Conservation (phyloP, 2,797 vertebrate species). For the Mionectes olivaceus region DNA sequence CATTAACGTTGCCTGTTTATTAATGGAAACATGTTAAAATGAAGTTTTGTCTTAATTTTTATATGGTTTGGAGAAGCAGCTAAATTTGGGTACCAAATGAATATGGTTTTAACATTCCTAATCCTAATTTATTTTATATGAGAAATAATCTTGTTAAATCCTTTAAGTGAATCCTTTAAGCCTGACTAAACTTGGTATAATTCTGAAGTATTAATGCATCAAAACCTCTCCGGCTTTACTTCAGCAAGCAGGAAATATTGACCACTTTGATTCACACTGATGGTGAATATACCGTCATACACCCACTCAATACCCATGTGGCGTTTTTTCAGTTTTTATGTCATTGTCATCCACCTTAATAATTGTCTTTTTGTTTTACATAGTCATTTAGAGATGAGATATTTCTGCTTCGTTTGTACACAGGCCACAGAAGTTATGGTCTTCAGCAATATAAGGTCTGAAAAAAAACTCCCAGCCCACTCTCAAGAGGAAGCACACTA, state of each 20-base stretch:
- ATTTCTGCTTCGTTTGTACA: not conserved
- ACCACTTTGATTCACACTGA: not conserved
- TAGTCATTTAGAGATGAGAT: not conserved
- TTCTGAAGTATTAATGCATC: not conserved
- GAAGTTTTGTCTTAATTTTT: not conserved
- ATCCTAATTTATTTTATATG: slow-evolving; percentile 13
- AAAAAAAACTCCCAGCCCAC: not conserved
- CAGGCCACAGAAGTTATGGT: not conserved
- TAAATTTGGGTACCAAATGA: not conserved
- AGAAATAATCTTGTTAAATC: slow-evolving; percentile 44
- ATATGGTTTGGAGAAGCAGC: not conserved
- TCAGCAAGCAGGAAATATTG: not conserved
- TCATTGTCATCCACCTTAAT: not conserved
- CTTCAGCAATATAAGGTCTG: not conserved
- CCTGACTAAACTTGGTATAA: not conserved
- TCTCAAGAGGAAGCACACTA: not conserved
- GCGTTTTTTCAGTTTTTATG: not conserved
- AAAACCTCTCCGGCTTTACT: not conserved
- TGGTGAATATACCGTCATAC: not conserved
- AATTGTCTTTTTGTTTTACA: not conserved
- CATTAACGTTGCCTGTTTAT: not conserved
- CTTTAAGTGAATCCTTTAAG: slow-evolving; percentile 29
- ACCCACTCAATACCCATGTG: not conserved
- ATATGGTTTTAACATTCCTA: not conserved
- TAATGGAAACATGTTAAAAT: not conserved